phyloP scores from a whole-genome alignment of 2,888 invertebrate species.

The Zonitis immaculata region DNA sequence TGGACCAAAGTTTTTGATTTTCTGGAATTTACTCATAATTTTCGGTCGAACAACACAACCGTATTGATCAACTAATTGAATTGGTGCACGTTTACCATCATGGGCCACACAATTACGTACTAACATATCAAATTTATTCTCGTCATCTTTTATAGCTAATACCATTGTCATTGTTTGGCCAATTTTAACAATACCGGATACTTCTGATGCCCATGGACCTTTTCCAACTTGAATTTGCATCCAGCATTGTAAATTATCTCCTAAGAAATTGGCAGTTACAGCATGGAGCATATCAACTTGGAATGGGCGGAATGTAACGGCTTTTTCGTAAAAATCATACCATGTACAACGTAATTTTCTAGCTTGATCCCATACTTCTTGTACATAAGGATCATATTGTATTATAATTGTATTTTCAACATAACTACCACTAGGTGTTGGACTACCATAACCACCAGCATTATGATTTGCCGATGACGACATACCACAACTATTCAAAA shows the following conservation, averaged over 20 bases:
- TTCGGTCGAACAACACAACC: slow-evolving; percentile 92
- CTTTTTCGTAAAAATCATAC: slow-evolving; percentile 95
- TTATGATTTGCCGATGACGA: slow-evolving; percentile 88
- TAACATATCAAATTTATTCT: slow-evolving; percentile 93
- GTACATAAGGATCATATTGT: slow-evolving; percentile 91
- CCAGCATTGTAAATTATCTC: slow-evolving; percentile 94
- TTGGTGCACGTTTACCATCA: slow-evolving; percentile 89
- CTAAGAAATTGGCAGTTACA: slow-evolving; percentile 91
- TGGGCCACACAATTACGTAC: slow-evolving; percentile 93
- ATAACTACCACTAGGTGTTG: slow-evolving; percentile 87
- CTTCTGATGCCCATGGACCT: slow-evolving; percentile 96
- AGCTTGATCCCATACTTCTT: slow-evolving; percentile 94
- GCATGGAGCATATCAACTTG: slow-evolving; percentile 95
- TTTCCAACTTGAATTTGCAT: slow-evolving; percentile 97
- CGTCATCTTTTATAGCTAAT: slow-evolving; percentile 90
- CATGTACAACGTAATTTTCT: slow-evolving; percentile 88
- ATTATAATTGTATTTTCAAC: slow-evolving; percentile 94
- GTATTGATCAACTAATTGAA: slow-evolving; percentile 88
- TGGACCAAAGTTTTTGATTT: slow-evolving; percentile 92
- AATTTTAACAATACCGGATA: slow-evolving; percentile 91
- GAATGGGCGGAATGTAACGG: slow-evolving; percentile 91
- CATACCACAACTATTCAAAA: slow-evolving; percentile 91
- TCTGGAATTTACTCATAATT: slow-evolving; percentile 94
- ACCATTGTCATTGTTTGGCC: slow-evolving; percentile 98
- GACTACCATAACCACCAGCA: slow-evolving; percentile 75